These are phyloP conservation scores for Cephus spinipes DNA, from an alignment of 2,888 invertebrate species.

Conservation along the genomic window DNA sequence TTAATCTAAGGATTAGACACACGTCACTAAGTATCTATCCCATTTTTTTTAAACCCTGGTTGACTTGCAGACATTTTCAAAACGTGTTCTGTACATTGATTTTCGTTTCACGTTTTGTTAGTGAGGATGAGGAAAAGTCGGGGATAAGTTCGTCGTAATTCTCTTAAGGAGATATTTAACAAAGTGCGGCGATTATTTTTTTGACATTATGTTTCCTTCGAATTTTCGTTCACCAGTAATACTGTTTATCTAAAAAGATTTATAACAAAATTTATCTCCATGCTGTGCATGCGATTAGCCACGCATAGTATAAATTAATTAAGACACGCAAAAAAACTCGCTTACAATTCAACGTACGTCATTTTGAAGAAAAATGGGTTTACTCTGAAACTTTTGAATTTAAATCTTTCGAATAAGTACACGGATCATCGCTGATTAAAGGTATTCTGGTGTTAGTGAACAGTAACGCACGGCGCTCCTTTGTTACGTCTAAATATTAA, in stretches of 20 bases:
- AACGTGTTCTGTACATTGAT: not conserved
- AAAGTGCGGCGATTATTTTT: not conserved
- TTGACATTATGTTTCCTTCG: not conserved
- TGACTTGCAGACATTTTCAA: constrained; percentile 1
- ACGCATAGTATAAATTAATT: not conserved
- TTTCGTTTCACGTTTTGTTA: not conserved
- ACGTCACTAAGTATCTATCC: not conserved
- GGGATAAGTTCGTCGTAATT: not conserved
- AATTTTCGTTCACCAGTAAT: not conserved
- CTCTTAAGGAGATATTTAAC: not conserved
- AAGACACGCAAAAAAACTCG: not conserved
- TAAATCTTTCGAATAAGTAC: not conserved
- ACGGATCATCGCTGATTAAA: not conserved
- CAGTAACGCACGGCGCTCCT: not conserved
- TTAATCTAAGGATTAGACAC: constrained; percentile 3
- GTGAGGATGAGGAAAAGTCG: not conserved
- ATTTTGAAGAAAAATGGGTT: not conserved
- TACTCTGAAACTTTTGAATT: not conserved
- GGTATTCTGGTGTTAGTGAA: not conserved
- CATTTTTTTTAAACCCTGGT: not conserved
- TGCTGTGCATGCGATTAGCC: not conserved
- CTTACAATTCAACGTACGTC: not conserved
- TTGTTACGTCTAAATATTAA: not conserved
- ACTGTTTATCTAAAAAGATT: not conserved
- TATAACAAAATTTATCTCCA: not conserved